Conservation (phyloP, 2,113 vertebrate species). For the Neogobius melanostomus region DNA sequence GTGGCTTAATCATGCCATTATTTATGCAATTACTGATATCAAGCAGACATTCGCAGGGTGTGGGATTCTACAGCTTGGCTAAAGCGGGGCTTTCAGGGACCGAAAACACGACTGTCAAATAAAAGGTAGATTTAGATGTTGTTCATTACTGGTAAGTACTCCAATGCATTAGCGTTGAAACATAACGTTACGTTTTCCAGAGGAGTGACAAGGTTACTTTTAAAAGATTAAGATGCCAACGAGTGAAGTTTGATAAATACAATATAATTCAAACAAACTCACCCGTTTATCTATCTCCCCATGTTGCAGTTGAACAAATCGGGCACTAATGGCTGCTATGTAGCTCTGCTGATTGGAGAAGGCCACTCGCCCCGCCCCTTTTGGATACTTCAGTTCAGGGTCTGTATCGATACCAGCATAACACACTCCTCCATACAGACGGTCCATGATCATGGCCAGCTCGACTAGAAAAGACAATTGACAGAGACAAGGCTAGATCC, state of each 20-base stretch:
- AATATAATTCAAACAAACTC: constrained; percentile 54
- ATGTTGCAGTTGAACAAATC: constrained; percentile 99
- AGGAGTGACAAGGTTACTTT: too few species aligned
- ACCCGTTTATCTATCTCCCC: constrained; percentile 99
- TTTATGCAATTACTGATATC: too few species aligned
- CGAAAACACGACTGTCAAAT: too few species aligned
- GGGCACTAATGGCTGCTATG: constrained; percentile 99
- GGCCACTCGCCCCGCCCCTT: constrained; percentile 95
- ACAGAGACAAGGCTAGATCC: not conserved
- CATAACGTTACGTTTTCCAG: too few species aligned
- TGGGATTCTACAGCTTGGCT: too few species aligned
- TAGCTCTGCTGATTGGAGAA: constrained; percentile 99
- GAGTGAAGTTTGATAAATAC: not conserved
- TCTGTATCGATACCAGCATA: constrained; percentile 99
- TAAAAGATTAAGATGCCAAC: too few species aligned
- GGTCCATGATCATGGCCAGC: constrained; percentile 99
- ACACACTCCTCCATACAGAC: constrained; percentile 97
- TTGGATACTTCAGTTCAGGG: constrained; percentile 98
- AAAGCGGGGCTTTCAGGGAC: too few species aligned
- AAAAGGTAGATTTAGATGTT: too few species aligned
- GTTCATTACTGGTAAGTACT: too few species aligned
- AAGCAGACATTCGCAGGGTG: too few species aligned
- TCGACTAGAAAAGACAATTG: constrained; percentile 81
- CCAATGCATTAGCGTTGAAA: too few species aligned
- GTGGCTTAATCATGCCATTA: too few species aligned